phyloP scores from a whole-genome alignment of 64 coral and sea anemone species.

The Astreopora myriophthalma region DNA sequence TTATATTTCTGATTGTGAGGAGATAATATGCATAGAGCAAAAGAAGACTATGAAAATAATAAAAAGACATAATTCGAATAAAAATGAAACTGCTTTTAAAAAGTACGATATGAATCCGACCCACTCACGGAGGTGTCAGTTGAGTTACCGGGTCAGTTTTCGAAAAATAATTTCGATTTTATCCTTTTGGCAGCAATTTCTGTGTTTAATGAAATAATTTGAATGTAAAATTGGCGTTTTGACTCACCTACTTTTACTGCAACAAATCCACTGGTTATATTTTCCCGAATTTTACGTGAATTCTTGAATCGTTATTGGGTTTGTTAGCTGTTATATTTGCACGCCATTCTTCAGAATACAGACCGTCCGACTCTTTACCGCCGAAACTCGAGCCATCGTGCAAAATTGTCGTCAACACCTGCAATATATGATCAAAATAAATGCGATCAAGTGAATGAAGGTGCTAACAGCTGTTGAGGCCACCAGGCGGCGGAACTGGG shows the following conservation, averaged over 20 bases:
- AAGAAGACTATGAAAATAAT: neutral
- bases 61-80: neutral
- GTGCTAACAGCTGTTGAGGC: conserved; percentile 3
- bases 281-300: neutral
- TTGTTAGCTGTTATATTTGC: neutral
- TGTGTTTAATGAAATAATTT: neutral
- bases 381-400: neutral
- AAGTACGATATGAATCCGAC: too few relatives aligned
- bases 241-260: conserved; percentile 1
- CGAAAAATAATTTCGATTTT: neutral
- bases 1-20: neutral
- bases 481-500: neutral
- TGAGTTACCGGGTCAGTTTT: neutral
- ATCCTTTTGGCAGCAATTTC: neutral
- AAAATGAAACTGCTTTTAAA: too few relatives aligned
- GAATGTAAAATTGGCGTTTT: neutral
- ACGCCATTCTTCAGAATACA: neutral
- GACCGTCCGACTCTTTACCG: neutral
- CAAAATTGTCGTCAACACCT: neutral
- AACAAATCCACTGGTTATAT: neutral
- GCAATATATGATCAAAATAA: neutral
- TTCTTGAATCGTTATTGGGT: neutral
- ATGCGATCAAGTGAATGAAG: conserved; percentile 17
- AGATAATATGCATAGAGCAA: neutral
- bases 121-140: neutral